These are phyloP conservation scores for Gymnoscopelus microlampas DNA, from an alignment of 2,797 vertebrate species.

Conservation along the genomic window DNA sequence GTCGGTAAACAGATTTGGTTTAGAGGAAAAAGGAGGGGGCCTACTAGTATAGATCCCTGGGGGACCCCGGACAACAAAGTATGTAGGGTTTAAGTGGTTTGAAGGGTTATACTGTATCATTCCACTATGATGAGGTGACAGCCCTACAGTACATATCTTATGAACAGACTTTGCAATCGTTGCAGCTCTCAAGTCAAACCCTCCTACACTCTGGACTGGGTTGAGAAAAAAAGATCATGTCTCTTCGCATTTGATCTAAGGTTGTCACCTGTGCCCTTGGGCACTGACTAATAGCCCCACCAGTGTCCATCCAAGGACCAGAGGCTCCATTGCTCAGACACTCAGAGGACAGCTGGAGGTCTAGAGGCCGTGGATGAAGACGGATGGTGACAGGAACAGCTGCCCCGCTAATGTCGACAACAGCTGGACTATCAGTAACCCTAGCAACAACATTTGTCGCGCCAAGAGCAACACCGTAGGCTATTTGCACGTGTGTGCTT, in stretches of 20 bases:
- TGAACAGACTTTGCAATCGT: too few species aligned
- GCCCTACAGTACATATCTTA: too few species aligned
- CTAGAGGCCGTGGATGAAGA: conserved; percentile 6
- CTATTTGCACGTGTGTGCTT: not conserved
- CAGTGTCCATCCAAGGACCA: conserved; percentile 12
- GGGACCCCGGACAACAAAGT: too few species aligned
- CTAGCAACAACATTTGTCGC: not conserved
- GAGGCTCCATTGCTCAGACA: conserved; percentile 39
- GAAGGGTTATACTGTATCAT: too few species aligned
- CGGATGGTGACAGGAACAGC: conserved; percentile 34
- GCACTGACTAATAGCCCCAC: conserved; percentile 34
- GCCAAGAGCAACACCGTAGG: not conserved
- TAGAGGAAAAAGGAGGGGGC: too few species aligned
- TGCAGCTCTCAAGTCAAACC: too few species aligned
- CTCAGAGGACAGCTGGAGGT: conserved; percentile 50
- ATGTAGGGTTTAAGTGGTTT: too few species aligned
- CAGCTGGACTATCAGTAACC: conserved; percentile 15
- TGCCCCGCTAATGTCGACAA: conserved; percentile 32
- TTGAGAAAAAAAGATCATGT: conserved; percentile 8
- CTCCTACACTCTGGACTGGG: not conserved
- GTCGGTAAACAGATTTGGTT: too few species aligned
- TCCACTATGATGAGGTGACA: too few species aligned
- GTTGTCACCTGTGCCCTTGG: conserved; percentile 33
- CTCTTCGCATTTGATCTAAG: conserved; percentile 38
- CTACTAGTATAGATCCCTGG: too few species aligned